These are phyloP conservation scores for Cynocephalus volans DNA, from an alignment of 2,113 vertebrate genomes.

Conservation along the genomic window DNA sequence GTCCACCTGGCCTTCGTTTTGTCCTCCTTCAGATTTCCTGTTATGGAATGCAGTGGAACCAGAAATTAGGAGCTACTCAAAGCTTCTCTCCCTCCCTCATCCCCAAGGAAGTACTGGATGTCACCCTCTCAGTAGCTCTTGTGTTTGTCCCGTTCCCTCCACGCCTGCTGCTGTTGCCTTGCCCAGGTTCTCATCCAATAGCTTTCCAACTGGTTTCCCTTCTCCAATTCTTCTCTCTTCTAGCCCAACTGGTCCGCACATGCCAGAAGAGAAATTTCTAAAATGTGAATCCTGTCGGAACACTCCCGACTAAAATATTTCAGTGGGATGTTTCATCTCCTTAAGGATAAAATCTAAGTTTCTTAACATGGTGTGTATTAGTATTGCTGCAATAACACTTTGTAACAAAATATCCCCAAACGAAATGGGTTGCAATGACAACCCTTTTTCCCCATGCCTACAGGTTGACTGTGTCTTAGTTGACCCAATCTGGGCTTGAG, in stretches of 20 bases:
- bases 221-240: background rate
- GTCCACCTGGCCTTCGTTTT: no score
- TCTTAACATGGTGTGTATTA: background rate
- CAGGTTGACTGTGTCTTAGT: background rate
- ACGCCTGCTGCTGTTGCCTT: background rate
- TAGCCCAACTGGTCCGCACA: background rate
- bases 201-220: background rate
- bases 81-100: no score
- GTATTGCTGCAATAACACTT: background rate
- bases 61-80: background rate
- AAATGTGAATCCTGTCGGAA: background rate
- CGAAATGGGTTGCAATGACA: background rate
- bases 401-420: background rate
- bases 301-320: background rate
- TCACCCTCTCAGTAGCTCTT: background rate
- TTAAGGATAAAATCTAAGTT: background rate
- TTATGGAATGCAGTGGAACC: background rate
- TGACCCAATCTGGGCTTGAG: background rate
- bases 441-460: background rate
- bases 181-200: background rate
- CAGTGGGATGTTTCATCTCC: background rate
- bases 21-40: background rate
- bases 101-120: background rate
- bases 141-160: background rate
- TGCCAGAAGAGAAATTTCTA: background rate